A percentile compares a stretch with the other conserved stretches of the same genome.
Conservation (phyloP, 1,140 invertebrate species). For the Diabrotica undecimpunctata region DNA sequence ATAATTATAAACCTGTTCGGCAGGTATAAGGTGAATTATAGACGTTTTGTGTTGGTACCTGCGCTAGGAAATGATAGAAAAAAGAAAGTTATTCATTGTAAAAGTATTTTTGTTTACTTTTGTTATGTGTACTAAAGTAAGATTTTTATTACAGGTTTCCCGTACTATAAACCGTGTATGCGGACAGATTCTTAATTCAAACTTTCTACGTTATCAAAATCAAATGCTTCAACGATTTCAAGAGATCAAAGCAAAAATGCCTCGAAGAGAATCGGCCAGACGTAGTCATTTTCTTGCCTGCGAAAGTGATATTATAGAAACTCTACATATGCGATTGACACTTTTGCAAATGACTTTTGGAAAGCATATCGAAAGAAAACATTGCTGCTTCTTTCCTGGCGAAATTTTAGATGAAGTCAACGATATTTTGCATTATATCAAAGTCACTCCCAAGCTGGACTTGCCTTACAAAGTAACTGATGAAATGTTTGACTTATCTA, state of each 20-base stretch:
- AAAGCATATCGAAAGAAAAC: slow-evolving; percentile 85
- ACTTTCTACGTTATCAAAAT: slow-evolving; percentile 75
- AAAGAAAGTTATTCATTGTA: too few species aligned
- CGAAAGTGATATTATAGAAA: slow-evolving; percentile 86
- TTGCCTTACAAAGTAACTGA: slow-evolving; percentile 85
- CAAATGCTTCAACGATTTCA: slow-evolving; percentile 79
- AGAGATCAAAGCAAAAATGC: slow-evolving; percentile 84
- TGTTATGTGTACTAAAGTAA: too few species aligned
- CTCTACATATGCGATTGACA: slow-evolving; percentile 80
- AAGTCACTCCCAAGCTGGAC: slow-evolving; percentile 73
- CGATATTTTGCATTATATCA: slow-evolving; percentile 77
- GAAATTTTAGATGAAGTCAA: slow-evolving; percentile 63
- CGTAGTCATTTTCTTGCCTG: slow-evolving; percentile 79
- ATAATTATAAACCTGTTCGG: too few species aligned
- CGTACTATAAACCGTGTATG: slow-evolving; percentile 73
- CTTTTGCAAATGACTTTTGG: slow-evolving; percentile 87
- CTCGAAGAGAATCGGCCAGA: slow-evolving; percentile 76
- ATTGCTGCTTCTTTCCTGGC: slow-evolving; percentile 87
- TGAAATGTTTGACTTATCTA: slow-evolving; percentile 86
- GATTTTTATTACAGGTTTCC: slow-evolving; percentile 60
- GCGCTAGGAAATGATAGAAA: too few species aligned
- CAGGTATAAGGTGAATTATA: too few species aligned
- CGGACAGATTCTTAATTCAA: slow-evolving; percentile 72
- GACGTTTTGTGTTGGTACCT: too few species aligned
- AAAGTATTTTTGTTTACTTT: too few species aligned